phyloP scores from a whole-genome alignment of 35 echinoderm and acorn worm species.

The Ophiothrix spiculata region DNA sequence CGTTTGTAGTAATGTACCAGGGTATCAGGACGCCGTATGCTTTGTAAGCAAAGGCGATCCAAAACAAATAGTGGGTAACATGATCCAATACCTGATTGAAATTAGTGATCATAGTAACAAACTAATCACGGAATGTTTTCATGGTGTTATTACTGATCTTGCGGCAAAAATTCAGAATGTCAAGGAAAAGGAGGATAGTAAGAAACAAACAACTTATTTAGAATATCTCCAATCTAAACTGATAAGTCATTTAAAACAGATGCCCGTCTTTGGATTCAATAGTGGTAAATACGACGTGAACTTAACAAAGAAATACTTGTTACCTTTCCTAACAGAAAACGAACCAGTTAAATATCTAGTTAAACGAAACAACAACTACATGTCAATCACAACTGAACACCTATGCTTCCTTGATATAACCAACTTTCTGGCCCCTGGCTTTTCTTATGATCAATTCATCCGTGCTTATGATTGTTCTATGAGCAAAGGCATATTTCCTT shows the following conservation, averaged over 20 bases:
- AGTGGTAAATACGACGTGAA: conserved; percentile 53
- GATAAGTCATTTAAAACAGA: neutral
- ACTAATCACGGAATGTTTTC: neutral
- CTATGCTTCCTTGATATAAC: conserved; percentile 27
- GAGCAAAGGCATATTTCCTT: conserved; percentile 20
- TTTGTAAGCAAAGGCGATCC: conserved; percentile 39
- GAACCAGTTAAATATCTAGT: conserved; percentile 4
- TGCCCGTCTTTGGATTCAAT: conserved; percentile 53
- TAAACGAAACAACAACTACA: neutral
- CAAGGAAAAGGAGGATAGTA: neutral
- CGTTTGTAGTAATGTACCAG: conserved; percentile 38
- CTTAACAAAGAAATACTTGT: neutral
- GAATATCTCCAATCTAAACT: neutral
- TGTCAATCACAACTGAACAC: conserved; percentile 6
- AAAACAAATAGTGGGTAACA: neutral
- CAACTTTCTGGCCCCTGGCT: conserved; percentile 33
- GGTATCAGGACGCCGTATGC: conserved; percentile 44
- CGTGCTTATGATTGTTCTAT: conserved; percentile 20
- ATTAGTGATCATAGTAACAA: neutral
- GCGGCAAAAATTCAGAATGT: neutral
- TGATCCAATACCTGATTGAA: neutral
- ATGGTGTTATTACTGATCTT: neutral
- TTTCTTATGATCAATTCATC: conserved; percentile 28
- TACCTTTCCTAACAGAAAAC: neutral
- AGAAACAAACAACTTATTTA: neutral